phyloP scores from a whole-genome alignment of 2,888 invertebrate genomes.

The Leptopilina myrica region DNA sequence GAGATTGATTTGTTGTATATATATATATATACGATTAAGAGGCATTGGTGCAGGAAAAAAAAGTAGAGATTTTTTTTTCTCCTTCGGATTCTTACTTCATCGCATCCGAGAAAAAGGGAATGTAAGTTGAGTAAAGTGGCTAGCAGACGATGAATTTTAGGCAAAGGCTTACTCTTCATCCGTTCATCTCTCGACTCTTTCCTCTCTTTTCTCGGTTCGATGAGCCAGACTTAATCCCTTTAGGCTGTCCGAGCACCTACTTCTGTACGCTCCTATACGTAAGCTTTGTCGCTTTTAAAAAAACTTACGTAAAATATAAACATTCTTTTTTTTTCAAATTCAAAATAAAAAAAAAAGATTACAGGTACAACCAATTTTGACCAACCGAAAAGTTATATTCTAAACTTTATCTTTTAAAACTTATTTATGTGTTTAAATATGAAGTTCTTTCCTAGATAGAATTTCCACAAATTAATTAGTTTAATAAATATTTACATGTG shows the following conservation, averaged over 20 bases:
- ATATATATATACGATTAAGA: constrained; percentile 62
- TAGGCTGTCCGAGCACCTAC: constrained; percentile 58
- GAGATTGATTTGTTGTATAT: constrained; percentile 58
- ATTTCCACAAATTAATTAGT: too few species aligned
- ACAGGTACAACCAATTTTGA: too few species aligned
- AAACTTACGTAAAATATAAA: constrained; percentile 44
- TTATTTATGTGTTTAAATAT: too few species aligned
- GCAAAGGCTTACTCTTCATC: constrained; percentile 54
- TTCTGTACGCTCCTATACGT: constrained; percentile 55
- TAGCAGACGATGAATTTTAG: constrained; percentile 59
- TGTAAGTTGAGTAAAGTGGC: constrained; percentile 57
- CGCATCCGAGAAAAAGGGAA: constrained; percentile 50
- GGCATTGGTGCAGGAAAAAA: constrained; percentile 57
- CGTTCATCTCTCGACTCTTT: constrained; percentile 46
- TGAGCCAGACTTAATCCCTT: constrained; percentile 65
- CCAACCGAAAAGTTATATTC: too few species aligned
- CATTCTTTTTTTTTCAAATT: not conserved
- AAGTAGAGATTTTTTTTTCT: constrained; percentile 53
- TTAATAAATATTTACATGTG: too few species aligned
- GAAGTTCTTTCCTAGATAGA: too few species aligned
- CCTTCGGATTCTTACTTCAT: constrained; percentile 47
- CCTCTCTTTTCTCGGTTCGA: constrained; percentile 61
- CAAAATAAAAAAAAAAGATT: too few species aligned
- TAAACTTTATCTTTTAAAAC: too few species aligned
- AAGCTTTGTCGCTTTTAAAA: constrained; percentile 55